These are phyloP conservation scores for Apteryx owenii DNA, from an alignment of 2,113 vertebrate genomes.

Conservation along the genomic window DNA sequence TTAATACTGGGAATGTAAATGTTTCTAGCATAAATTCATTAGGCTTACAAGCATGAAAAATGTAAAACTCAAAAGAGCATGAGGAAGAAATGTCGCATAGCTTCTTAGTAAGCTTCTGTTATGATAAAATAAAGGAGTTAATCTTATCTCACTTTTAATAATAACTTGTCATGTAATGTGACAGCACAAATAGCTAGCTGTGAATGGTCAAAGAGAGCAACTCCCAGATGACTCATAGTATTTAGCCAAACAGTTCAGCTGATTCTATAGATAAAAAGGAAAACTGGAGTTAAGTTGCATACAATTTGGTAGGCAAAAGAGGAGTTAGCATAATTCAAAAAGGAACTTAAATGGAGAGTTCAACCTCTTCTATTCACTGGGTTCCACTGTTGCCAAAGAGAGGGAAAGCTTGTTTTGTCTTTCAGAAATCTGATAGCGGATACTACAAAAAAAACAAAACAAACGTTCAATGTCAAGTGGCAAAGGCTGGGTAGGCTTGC, in stretches of 20 bases:
- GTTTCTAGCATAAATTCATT: background rate
- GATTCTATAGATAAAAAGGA: background rate
- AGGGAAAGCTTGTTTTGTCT: background rate
- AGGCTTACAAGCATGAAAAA: background rate
- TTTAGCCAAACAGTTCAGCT: background rate
- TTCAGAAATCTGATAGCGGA: background rate
- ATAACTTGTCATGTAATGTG: background rate
- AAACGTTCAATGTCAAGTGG: background rate
- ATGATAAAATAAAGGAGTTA: background rate
- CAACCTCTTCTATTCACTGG: background rate
- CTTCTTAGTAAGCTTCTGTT: background rate
- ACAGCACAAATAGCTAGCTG: background rate
- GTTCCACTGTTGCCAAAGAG: background rate
- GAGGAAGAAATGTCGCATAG: background rate
- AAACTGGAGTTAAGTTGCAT: background rate
- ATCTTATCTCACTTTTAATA: conserved; percentile 15
- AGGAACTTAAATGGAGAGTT: background rate
- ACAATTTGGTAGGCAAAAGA: background rate
- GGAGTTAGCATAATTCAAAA: background rate
- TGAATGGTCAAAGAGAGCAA: background rate
- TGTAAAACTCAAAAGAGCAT: background rate
- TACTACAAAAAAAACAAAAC: background rate
- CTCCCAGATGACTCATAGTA: background rate
- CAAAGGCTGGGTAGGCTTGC: background rate
- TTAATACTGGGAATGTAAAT: background rate